Base-by-base conservation (phyloP, 1,140 invertebrate species). In the Monomorium pharaonis region DNA sequence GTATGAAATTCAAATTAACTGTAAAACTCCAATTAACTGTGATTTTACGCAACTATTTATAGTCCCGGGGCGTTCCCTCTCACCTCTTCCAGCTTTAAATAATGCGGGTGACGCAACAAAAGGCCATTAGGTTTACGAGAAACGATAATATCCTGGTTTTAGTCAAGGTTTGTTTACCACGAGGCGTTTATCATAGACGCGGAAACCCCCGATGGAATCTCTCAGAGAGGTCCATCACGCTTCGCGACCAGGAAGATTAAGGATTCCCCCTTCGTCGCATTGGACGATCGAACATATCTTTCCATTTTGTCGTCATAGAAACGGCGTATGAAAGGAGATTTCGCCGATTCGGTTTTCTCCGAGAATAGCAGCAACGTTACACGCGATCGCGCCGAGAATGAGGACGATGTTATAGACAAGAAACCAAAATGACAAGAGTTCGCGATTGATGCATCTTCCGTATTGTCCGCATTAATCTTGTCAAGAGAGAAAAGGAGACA, bases 241-340 rank as follows among this genome's bases (percentile, higher is more conserved):
- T 81, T 33, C 27, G 18, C 37, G 33, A 16, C 16, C 21, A 18
- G 51, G 12, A 58, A 33, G 67, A 74, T 81, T 81, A 72, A 72
- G 51, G 24, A 81, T 81, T 58, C 78, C 21, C 24, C 24, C 65
- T 51, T 58, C 49, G 18, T 81, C 78, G 16, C 24, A 58, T 42
- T 33, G 42, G 24, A 16, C 58, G 75, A 77, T 72, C 78, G 78
- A 74, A 74, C 78, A 33, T 72, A 54, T 30, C 37, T 80, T 72
- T 83, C 78, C 78, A 83, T 83, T 83, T 83, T 72, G 78, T 74
- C 67, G 78, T 83, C 78, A 74, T 83, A 83, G 78, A 69, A 83
- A 83, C 78, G 78, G 51, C 33, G n/a, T 67, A 74, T 6, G 30
- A 74, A 37, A 54, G 30, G 24, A 60, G 21, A 27, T 69, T 54